Evolutionary conservation across 2,888 invertebrate genomes (phyloP), one percentile per base, ranked within the genome.

Genomic region (Plebejus anna): DNA sequence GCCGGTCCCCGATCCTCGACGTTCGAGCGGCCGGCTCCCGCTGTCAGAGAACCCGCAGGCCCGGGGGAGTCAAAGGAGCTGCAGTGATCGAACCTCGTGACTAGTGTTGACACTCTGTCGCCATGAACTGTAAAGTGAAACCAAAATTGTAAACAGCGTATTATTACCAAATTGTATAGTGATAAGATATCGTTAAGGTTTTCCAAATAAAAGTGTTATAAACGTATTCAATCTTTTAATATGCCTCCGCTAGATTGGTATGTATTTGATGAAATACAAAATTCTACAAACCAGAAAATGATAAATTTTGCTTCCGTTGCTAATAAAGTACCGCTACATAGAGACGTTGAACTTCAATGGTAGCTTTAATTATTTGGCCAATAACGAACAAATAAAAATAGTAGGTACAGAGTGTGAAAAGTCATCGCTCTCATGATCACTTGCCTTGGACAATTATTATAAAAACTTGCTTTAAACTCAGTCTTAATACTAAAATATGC

Each of bases 41-140:
- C 66, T 4, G 32, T 9, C 3, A 9, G 28, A 7, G 28, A 11
- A 28, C 61, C 76, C 76, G 22, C 22, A 55, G 78, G 76, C 78
- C 79, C 76, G 72, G 70, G 70, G 42, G 61, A 75, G 3, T 3
- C 28, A 22, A 32, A 61, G 61, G 61, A 76, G 47, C 72, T 76
- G 78, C 72, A 75, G 78, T 79, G 78, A 73, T 55, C 47, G 28
- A 73, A 55, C 32, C 73, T 22, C 73, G 32, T 32, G 32, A 72
- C 1, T 16, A 32, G 73, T 73, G 51, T 73, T 55, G 55, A 78
- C 78, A 78, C 78, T 70, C 78, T 79, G 79, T 79, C 77, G 79
- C 79, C 80, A 80, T 79, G 78, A 79, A 81, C 80, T 77, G 82
- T 82, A 81, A 80, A 80, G 82, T 83, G 82, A 80, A 80, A 79